phyloP scores from a whole-genome alignment of 2,888 invertebrate genomes.

The Cistogaster globosa region DNA sequence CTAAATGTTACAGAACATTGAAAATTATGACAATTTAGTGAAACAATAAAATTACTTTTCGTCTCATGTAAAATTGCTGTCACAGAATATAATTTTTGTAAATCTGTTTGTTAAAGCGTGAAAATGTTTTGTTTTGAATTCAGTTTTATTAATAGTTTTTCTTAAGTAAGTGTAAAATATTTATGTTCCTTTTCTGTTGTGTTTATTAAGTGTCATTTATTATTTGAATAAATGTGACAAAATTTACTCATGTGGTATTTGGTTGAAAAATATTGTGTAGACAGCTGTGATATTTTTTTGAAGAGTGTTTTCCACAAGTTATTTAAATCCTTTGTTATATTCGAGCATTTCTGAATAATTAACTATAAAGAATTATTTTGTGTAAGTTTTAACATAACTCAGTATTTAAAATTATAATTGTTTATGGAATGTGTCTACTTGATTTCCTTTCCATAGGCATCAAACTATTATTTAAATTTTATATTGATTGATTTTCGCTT shows the following conservation, averaged over 20 bases:
- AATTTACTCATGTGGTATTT: constrained; percentile 34
- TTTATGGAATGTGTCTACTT: no score
- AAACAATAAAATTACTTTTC: constrained; percentile 64
- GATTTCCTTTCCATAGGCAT: no score
- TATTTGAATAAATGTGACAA: constrained; percentile 41
- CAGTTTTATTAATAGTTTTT: constrained; percentile 38
- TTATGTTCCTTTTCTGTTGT: constrained; percentile 49
- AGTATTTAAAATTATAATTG: no score
- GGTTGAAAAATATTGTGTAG: constrained; percentile 28
- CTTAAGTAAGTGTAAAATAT: constrained; percentile 71
- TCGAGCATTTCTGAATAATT: not conserved
- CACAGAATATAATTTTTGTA: constrained; percentile 47
- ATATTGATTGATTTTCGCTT: no score
- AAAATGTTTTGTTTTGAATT: constrained; percentile 68
- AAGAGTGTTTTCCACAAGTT: constrained; percentile 27
- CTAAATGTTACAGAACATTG: constrained; percentile 71
- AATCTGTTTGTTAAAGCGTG: constrained; percentile 66
- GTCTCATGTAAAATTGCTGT: constrained; percentile 45
- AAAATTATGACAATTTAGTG: constrained; percentile 71
- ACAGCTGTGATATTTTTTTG: constrained; percentile 52
- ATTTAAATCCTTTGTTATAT: constrained; percentile 32
- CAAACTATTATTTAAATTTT: no score
- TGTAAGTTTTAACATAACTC: no score
- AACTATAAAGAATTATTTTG: no score
- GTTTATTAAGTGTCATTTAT: constrained; percentile 48